Evolutionary conservation across 2,113 vertebrate species (phyloP).

Genomic region (Oncorhynchus mykiss): DNA sequence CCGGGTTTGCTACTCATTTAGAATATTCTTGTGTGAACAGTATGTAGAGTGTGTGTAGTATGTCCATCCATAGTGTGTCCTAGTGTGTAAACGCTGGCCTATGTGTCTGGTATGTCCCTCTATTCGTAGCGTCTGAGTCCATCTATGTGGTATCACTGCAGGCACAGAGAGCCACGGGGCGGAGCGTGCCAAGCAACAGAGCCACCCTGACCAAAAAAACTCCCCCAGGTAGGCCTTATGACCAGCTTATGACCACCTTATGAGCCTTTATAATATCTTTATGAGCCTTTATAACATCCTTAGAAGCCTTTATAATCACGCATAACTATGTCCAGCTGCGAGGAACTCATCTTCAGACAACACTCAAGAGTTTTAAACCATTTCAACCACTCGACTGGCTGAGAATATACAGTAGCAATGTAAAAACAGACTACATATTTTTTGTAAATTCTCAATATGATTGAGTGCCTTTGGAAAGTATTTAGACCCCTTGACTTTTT

Average conservation of each 20-base stretch:
- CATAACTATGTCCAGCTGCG: neutral
- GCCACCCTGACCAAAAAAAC: constrained; percentile 76
- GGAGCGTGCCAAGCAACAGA: constrained; percentile 80
- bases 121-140: constrained; percentile 88
- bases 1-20: neutral
- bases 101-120: constrained; percentile 72
- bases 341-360: too few relatives aligned
- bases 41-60: constrained; percentile 20
- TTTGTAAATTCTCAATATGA: too few relatives aligned
- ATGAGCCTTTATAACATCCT: too few relatives aligned
- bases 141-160: constrained; percentile 94
- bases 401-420: too few relatives aligned
- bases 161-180: constrained; percentile 81
- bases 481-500: too few relatives aligned
- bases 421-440: too few relatives aligned
- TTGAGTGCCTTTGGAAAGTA: too few relatives aligned
- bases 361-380: too few relatives aligned
- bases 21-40: neutral
- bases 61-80: constrained; percentile 52
- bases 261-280: too few relatives aligned
- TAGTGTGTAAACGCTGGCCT: constrained; percentile 69
- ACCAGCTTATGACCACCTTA: neutral
- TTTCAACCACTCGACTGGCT: too few relatives aligned
- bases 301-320: too few relatives aligned
- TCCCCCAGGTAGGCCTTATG: constrained; percentile 77